Evolutionary conservation across 2,113 vertebrate species (phyloP).

Genomic region (Colossoma macropomum): DNA sequence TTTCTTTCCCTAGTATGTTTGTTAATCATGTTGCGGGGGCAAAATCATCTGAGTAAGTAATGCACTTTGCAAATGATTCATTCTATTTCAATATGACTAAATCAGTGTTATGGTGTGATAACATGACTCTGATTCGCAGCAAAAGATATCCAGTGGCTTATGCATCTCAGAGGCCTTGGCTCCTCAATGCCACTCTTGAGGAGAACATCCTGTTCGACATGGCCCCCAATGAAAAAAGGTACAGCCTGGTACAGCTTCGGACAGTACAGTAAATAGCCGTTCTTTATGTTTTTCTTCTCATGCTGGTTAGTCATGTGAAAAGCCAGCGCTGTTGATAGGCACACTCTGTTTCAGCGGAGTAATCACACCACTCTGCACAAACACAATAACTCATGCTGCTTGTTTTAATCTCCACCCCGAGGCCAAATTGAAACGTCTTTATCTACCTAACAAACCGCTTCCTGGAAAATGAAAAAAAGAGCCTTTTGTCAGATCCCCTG

Average conservation of each 20-base stretch:
- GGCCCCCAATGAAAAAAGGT: slow-evolving; percentile 94
- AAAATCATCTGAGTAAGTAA: slow-evolving; percentile 30
- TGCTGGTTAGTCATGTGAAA: slow-evolving; percentile 42
- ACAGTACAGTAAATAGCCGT: neutral
- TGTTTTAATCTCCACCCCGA: slow-evolving; percentile 16
- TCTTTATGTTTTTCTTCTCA: slow-evolving; percentile 1
- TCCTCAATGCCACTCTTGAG: slow-evolving; percentile 90
- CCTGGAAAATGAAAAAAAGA: neutral
- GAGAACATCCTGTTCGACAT: slow-evolving; percentile 97
- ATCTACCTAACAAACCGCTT: slow-evolving; percentile 7
- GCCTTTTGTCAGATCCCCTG: neutral
- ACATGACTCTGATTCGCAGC: slow-evolving; percentile 66
- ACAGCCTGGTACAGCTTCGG: slow-evolving; percentile 38
- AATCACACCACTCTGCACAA: slow-evolving; percentile 42
- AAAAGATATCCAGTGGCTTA: slow-evolving; percentile 92
- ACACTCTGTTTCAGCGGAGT: neutral
- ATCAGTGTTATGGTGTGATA: neutral
- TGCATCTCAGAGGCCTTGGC: slow-evolving; percentile 97
- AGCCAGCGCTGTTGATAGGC: slow-evolving; percentile 1
- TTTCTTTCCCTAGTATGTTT: neutral
- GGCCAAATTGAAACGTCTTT: neutral
- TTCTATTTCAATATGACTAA: neutral
- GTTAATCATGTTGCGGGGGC: neutral
- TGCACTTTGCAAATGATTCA: neutral
- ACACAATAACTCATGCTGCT: slow-evolving; percentile 35